These are phyloP conservation scores for Bungarus multicinctus DNA, from an alignment of 2,113 vertebrate species.

Conservation along the genomic window DNA sequence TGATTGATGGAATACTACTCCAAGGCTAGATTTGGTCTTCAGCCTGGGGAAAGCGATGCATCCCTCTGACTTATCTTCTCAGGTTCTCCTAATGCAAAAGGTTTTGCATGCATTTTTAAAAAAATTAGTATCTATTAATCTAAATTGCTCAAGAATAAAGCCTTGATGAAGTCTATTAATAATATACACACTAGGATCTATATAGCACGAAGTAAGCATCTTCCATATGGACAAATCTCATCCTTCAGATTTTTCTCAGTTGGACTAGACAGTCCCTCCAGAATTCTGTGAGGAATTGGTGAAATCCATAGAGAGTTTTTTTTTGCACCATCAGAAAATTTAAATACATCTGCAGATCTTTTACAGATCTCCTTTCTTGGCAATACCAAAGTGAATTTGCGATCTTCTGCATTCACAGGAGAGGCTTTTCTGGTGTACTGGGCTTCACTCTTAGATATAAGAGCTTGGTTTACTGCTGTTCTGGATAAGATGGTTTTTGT, in stretches of 20 bases:
- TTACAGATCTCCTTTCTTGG: neutral
- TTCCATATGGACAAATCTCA: neutral
- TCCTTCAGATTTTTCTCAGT: neutral
- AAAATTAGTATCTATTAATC: neutral
- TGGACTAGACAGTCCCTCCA: neutral
- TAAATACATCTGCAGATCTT: neutral
- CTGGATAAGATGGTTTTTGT: fast-evolving
- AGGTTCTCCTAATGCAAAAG: neutral
- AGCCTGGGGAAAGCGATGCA: neutral
- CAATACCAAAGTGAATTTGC: neutral
- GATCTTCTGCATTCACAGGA: neutral
- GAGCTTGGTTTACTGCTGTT: neutral
- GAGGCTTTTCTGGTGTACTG: neutral
- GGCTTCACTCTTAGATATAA: neutral
- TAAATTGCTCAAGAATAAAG: neutral
- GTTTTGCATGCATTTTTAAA: neutral
- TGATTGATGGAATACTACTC: neutral
- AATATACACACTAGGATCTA: neutral
- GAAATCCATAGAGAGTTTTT: neutral
- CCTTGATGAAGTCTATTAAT: neutral
- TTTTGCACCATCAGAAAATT: neutral
- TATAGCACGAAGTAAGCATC: neutral
- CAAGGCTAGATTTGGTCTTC: neutral
- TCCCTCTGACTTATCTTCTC: neutral
- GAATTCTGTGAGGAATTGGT: neutral